phyloP scores from a whole-genome alignment of 2,113 vertebrate genomes.

The Herpetotheres cachinnans region DNA sequence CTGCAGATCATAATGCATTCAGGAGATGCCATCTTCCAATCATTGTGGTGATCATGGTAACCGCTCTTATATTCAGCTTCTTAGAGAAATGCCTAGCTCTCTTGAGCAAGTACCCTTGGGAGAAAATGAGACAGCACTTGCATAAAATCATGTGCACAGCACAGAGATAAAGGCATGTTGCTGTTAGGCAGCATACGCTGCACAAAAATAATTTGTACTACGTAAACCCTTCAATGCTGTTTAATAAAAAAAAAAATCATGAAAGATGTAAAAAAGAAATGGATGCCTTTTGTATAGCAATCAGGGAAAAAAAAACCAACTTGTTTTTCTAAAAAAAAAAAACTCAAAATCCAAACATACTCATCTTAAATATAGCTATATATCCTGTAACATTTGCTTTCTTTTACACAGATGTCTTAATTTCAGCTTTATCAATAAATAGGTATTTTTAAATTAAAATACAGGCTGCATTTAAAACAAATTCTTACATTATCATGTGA shows the following conservation, averaged over 20 bases:
- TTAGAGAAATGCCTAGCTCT: not conserved
- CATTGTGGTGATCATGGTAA: constrained; percentile 45
- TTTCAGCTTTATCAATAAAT: not conserved
- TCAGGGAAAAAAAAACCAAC: not conserved
- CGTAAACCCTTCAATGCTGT: not conserved
- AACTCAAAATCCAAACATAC: not conserved
- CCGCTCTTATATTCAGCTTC: constrained; percentile 43
- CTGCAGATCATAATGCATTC: not conserved
- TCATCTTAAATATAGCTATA: not conserved
- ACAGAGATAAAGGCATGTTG: not conserved
- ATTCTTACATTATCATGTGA: not conserved
- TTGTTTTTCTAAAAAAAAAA: not conserved
- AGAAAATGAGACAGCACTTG: constrained; percentile 37
- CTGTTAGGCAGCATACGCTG: constrained; percentile 9
- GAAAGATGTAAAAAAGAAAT: not conserved
- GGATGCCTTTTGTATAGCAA: not conserved
- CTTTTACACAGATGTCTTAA: not conserved
- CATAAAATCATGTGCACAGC: constrained; percentile 27
- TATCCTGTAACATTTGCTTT: not conserved
- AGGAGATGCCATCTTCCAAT: not conserved
- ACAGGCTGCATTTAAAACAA: not conserved
- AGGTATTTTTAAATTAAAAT: not conserved
- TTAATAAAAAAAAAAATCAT: not conserved
- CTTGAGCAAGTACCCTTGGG: not conserved
- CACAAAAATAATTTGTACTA: not conserved